A percentile compares a stretch with the other conserved stretches of the same genome.
phyloP scores from a whole-genome alignment of 2,797 vertebrate genomes.

The Thaleichthys pacificus region DNA sequence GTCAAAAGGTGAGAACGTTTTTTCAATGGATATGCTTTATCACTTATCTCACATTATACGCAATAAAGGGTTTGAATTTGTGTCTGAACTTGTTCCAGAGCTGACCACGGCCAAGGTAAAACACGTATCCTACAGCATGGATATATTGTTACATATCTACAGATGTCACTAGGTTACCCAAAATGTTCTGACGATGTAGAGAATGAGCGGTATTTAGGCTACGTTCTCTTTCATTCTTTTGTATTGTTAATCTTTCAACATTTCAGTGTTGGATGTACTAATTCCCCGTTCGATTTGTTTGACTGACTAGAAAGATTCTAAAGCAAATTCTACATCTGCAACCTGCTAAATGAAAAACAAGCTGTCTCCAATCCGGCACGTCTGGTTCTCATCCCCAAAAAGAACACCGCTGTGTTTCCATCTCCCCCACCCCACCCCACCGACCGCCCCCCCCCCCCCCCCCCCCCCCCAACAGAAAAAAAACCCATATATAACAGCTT shows the following conservation, averaged over 20 bases:
- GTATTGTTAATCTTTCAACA: not conserved
- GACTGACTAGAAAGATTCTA: slow-evolving; percentile 19
- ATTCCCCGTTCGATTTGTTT: not conserved
- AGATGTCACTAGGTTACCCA: not conserved
- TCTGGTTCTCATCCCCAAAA: slow-evolving; percentile 20
- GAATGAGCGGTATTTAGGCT: not conserved
- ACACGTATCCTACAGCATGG: not conserved
- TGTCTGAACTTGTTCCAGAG: not conserved
- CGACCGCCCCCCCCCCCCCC: too few relatives aligned
- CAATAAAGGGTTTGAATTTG: not conserved
- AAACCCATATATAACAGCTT: not conserved
- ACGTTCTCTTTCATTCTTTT: not conserved
- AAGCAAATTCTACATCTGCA: slow-evolving; percentile 25
- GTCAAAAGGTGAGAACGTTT: slow-evolving; percentile 12
- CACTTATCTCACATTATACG: not conserved
- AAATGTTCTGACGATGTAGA: not conserved
- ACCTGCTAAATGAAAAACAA: slow-evolving; percentile 46
- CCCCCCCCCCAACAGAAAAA: not conserved
- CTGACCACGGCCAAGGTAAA: not conserved
- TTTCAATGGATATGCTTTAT: slow-evolving; percentile 17
- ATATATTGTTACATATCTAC: not conserved
- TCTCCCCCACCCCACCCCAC: too few relatives aligned
- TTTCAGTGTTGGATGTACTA: not conserved
- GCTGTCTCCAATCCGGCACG: slow-evolving; percentile 6
- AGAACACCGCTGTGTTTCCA: slow-evolving; percentile 23